Evolutionary conservation across 2,888 invertebrate genomes (phyloP), one percentile per base, ranked within the genome.

Genomic region (Tetranychus truncatus): DNA sequence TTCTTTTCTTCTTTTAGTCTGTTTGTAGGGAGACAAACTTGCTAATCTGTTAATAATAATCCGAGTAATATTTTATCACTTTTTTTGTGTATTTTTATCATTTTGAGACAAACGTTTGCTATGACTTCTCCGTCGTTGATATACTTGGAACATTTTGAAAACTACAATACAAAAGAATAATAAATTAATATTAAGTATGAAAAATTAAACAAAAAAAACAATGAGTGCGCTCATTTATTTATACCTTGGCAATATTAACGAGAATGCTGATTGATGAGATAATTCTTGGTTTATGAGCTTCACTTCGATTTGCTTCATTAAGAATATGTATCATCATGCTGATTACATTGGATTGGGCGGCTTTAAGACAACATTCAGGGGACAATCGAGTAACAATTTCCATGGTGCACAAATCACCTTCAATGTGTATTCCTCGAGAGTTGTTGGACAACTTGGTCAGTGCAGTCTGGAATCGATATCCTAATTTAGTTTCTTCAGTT

Each of bases 221-320:
- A 55, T 6, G 11, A 55, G 55, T 7, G 9, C 2, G 2, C 2
- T 15, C 7, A 55, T 15, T 55, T 15, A 55, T 55, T 8, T 24
- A 69, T 69, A 75, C 75, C 72, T 75, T 75, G 4, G 65, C 71
- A 34, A 75, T 65, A 75, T 75, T 75, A 34, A 75, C 65, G 20
- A 75, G 71, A 18, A 75, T 75, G 9, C 34, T 55, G 18, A 75
- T 21, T 20, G 75, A 46, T 24, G 55, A 65, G 11, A 55, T 44
- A 21, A 75, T 44, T 6, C 71, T 71, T 45, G 71, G n/a, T 74
- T 76, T 76, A 67, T 76, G 76, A n/a, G 76, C 74, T 74, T 76
- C 76, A 69, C 75, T 75, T 34, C 76, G 66, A 71, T 76, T 76
- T 3, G 72, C 69, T n/a, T 75, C 75, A 72, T 72, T 75, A 20